phyloP scores from a whole-genome alignment of 2,888 invertebrate species.

The Horisme vitalbata region DNA sequence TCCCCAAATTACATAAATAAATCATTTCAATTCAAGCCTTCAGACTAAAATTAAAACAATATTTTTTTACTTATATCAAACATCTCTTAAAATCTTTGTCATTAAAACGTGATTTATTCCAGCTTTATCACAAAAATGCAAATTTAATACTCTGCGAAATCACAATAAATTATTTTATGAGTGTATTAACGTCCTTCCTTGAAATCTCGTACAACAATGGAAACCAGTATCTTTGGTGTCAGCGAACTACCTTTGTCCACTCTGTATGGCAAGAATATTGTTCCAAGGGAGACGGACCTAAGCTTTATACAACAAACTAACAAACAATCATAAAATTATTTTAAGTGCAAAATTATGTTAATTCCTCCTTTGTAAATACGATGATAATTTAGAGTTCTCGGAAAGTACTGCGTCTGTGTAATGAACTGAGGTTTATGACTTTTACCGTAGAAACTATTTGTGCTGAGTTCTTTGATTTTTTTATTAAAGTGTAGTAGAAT shows the following conservation, averaged over 20 bases:
- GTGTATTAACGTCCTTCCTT: conserved; percentile 14
- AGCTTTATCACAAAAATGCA: not conserved
- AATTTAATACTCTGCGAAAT: not conserved
- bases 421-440: not conserved
- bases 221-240: conserved; percentile 51
- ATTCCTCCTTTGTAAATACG: conserved; percentile 17
- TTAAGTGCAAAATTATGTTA: conserved; percentile 24
- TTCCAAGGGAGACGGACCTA: conserved; percentile 40
- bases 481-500: too few relatives aligned
- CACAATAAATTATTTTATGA: conserved; percentile 11
- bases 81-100: too few relatives aligned
- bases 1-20: too few relatives aligned
- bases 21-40: too few relatives aligned
- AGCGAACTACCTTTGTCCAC: conserved; percentile 76
- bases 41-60: too few relatives aligned
- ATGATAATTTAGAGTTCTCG: conserved; percentile 26
- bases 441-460: too few relatives aligned
- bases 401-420: conserved; percentile 8
- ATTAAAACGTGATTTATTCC: too few relatives aligned
- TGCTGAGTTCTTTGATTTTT: too few relatives aligned
- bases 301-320: conserved; percentile 21
- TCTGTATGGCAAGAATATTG: conserved; percentile 62
- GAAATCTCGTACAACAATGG: conserved; percentile 41
- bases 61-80: too few relatives aligned
- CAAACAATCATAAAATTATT: conserved; percentile 21